Evolutionary conservation across 1,140 invertebrate species (phyloP), one percentile per base, ranked within the genome.

Genomic region (Papilio polyxenes): DNA sequence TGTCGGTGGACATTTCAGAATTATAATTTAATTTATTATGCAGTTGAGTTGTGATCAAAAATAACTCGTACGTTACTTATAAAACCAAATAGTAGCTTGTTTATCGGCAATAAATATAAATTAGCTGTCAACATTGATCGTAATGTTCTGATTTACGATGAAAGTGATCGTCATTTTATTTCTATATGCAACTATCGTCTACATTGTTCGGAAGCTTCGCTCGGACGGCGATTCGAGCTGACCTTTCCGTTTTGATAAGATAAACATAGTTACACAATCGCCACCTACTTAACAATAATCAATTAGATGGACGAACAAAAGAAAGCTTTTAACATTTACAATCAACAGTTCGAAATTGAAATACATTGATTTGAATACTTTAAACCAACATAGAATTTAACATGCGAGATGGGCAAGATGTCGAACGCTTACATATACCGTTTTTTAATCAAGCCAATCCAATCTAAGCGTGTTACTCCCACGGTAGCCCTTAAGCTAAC

Each of bases 131-230:
- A 77, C 48, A 77, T 31, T 31, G n/a, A 31, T 31, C 49, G 75
- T 77, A 77, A 77, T 53, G 49, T 53, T 49, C 10, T 56, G 11
- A 77, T 51, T 56, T 77, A 77, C 20, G 23, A 77, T 77, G 75
- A 77, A 77, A 77, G 75, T 77, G 48, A 49, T 77, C 75, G 17
- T 62, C 31, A 37, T 80, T 80, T 80, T 80, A 80, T 80, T 80
- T 80, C 56, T 80, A n/a, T 51, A 65, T 40, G 37, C 78, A 49
- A 59, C 48, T 23, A 77, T 79, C 31, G 59, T 80, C 44, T 65
- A 65, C 78, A 83, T 82, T 86, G 86, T 86, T 87, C 84, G 89
- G 88, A 91, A 89, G 85, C 82, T 85, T 83, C 84, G 86, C 83
- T 82, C 81, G 37, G 59, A 81, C 77, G 75, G 76, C 82, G 84